Conservation (phyloP, 2,113 vertebrate genomes). For the Camelus bactrianus region DNA sequence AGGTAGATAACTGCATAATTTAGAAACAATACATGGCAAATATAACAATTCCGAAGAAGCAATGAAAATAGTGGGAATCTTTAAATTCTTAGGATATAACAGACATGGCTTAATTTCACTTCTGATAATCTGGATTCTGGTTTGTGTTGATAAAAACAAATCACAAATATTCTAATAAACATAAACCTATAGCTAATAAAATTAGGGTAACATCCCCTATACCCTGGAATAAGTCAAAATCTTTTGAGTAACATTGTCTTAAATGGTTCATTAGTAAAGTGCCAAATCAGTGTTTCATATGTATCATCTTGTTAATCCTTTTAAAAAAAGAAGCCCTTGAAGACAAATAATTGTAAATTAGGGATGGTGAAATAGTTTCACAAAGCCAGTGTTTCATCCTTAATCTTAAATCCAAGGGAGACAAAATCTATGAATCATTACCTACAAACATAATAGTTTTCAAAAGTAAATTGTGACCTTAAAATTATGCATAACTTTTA, state of each 20-base stretch:
- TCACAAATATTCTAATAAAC: neutral
- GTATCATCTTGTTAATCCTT: neutral
- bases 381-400: neutral
- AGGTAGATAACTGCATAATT: neutral
- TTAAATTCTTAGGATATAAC: neutral
- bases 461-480: neutral
- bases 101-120: neutral
- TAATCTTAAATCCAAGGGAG: neutral
- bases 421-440: neutral
- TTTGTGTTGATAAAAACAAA: neutral
- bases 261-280: neutral
- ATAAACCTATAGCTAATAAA: neutral
- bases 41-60: neutral
- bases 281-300: neutral
- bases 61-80: neutral
- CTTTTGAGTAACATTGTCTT: neutral
- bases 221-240: neutral
- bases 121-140: neutral
- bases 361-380: neutral
- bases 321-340: neutral
- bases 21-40: neutral
- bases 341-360: constrained; percentile 6
- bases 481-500: constrained; percentile 12
- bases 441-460: neutral
- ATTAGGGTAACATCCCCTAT: neutral